Conservation (phyloP, 2,797 vertebrate genomes). For the Rhinichthys osculus region DNA sequence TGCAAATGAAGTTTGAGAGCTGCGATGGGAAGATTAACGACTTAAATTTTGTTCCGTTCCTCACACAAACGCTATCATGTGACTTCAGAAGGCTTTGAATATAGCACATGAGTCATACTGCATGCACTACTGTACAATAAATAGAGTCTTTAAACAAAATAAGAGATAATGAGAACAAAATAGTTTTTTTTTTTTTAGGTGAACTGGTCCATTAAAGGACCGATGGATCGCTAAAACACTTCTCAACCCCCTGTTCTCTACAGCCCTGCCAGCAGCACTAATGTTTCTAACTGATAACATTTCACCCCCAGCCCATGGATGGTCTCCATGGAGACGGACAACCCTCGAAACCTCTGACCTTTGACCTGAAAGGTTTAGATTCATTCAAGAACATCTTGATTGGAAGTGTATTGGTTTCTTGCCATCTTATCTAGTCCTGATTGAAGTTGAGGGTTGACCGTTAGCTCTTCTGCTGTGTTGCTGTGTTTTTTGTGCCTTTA, state of each 20-base stretch:
- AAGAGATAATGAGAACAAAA: background rate
- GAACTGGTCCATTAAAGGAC: background rate
- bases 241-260: slow-evolving; percentile 63
- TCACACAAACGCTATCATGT: background rate
- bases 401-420: slow-evolving; percentile 25
- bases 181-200: background rate
- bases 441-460: slow-evolving; percentile 81
- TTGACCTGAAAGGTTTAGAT: slow-evolving; percentile 36
- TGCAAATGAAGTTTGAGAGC: slow-evolving; percentile 18
- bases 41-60: background rate
- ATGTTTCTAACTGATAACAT: slow-evolving; percentile 64
- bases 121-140: background rate
- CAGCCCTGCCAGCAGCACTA: slow-evolving; percentile 75
- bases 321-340: slow-evolving; percentile 90
- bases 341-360: slow-evolving; percentile 83
- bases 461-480: slow-evolving; percentile 64
- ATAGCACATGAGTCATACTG: background rate
- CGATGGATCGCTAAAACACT: background rate
- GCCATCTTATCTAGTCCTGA: slow-evolving; percentile 1
- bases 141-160: background rate
- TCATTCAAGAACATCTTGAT: slow-evolving; percentile 1
- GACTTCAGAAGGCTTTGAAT: background rate
- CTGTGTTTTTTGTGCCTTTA: slow-evolving; percentile 53
- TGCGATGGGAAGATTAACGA: slow-evolving; percentile 3
- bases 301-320: slow-evolving; percentile 82